These are phyloP conservation scores for Caenorhabditis wallacei DNA, from an alignment of 2,888 invertebrate species.

Conservation along the genomic window DNA sequence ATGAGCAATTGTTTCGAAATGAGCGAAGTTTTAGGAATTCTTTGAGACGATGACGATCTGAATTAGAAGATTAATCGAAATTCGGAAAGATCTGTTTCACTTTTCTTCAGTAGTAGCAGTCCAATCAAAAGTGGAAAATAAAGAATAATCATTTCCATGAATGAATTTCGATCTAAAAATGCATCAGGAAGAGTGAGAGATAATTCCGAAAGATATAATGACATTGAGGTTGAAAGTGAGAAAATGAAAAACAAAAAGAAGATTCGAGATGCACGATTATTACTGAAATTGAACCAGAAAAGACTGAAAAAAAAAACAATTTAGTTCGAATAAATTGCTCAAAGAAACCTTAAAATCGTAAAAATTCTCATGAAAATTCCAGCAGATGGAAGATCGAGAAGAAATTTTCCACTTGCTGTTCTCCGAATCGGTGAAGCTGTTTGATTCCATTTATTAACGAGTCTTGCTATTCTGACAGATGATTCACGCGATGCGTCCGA, in stretches of 20 bases:
- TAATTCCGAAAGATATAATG: slow-evolving; percentile 48
- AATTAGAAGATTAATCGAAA: not conserved
- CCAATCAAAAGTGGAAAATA: slow-evolving; percentile 50
- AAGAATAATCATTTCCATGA: slow-evolving; percentile 36
- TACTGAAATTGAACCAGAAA: slow-evolving; percentile 83
- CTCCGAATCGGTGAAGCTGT: slow-evolving; percentile 28
- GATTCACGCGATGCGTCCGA: slow-evolving; percentile 96
- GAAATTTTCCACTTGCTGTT: slow-evolving; percentile 53
- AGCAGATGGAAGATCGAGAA: slow-evolving; percentile 47
- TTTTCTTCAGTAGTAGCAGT: slow-evolving; percentile 36
- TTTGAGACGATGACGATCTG: slow-evolving; percentile 46
- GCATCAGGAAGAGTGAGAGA: slow-evolving; percentile 46
- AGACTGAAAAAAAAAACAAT: slow-evolving; percentile 37
- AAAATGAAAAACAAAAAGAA: slow-evolving; percentile 37
- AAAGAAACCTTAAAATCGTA: slow-evolving; percentile 25
- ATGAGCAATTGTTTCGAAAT: slow-evolving; percentile 30
- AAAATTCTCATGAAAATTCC: slow-evolving; percentile 17
- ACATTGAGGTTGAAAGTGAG: slow-evolving; percentile 38
- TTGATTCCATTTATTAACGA: slow-evolving; percentile 88
- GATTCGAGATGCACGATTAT: slow-evolving; percentile 43
- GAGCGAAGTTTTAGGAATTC: slow-evolving; percentile 36
- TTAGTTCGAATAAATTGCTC: not conserved
- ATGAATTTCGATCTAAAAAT: slow-evolving; percentile 49
- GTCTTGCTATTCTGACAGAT: slow-evolving; percentile 92
- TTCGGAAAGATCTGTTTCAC: slow-evolving; percentile 8